phyloP scores from a whole-genome alignment of 2,113 vertebrate genomes.

The Pygoscelis adeliae region DNA sequence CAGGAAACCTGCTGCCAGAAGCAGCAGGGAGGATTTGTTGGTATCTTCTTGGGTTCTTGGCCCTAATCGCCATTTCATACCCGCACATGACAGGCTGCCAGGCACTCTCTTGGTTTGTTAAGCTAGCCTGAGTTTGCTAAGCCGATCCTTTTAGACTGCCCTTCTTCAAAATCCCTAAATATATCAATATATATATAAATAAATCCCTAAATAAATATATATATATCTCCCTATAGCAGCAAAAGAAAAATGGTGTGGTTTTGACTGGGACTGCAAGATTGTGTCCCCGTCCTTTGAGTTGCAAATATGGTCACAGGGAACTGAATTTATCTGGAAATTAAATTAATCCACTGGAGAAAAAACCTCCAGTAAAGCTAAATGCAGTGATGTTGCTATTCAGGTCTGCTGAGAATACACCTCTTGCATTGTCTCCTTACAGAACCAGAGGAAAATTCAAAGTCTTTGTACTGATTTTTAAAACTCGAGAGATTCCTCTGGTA shows the following conservation, averaged over 20 bases:
- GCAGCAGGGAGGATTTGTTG: accelerated
- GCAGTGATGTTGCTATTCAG: background rate
- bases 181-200: background rate
- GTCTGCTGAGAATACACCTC: background rate
- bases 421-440: background rate
- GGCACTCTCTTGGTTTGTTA: background rate
- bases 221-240: background rate
- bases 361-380: background rate
- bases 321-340: background rate
- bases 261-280: background rate
- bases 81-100: accelerated
- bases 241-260: background rate
- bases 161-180: background rate
- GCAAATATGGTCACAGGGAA: background rate
- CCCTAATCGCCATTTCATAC: background rate
- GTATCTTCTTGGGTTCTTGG: background rate
- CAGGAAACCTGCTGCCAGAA: background rate
- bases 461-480: background rate
- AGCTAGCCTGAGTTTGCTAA: background rate
- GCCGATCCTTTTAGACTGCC: background rate
- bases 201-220: background rate
- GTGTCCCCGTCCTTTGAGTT: background rate
- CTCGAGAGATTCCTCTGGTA: background rate
- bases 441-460: background rate
- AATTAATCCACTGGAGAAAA: background rate